phyloP scores from a whole-genome alignment of 2,888 invertebrate species.

The Oscheius sp. region DNA sequence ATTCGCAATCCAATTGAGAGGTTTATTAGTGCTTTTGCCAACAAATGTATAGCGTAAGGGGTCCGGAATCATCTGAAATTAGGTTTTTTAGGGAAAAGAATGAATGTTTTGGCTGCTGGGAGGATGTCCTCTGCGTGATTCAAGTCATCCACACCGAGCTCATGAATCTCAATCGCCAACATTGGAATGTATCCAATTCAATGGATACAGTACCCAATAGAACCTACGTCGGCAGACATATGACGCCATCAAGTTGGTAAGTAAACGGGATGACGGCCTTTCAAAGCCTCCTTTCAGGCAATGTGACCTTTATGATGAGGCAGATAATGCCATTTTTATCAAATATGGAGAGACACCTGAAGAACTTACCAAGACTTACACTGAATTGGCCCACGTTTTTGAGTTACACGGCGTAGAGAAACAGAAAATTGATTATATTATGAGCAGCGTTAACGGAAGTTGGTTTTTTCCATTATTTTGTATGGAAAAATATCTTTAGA shows the following conservation, averaged over 20 bases:
- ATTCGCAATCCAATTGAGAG: slow-evolving; percentile 7
- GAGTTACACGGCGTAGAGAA: not conserved
- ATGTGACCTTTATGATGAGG: not conserved
- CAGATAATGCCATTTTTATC: not conserved
- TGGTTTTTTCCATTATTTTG: not conserved
- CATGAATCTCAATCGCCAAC: not conserved
- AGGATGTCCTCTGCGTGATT: not conserved
- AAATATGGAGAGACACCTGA: slow-evolving; percentile 4
- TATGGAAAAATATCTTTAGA: not conserved
- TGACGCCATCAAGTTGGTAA: not conserved
- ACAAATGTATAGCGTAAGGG: slow-evolving; percentile 25
- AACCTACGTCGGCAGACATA: too few species aligned
- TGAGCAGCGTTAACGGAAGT: not conserved
- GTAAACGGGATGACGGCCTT: not conserved
- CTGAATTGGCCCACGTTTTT: not conserved
- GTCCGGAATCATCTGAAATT: too few species aligned
- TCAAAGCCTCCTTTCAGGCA: not conserved
- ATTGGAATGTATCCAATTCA: not conserved
- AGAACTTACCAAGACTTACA: not conserved
- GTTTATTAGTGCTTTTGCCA: slow-evolving; percentile 9
- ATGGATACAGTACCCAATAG: too few species aligned
- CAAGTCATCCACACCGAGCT: not conserved
- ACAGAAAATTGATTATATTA: not conserved
- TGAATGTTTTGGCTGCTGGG: not conserved
- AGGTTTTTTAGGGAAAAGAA: not conserved